Evolutionary conservation across 2,797 vertebrate genomes (phyloP), one percentile per base, ranked within the genome.

Genomic region (Manis crassicaudata): DNA sequence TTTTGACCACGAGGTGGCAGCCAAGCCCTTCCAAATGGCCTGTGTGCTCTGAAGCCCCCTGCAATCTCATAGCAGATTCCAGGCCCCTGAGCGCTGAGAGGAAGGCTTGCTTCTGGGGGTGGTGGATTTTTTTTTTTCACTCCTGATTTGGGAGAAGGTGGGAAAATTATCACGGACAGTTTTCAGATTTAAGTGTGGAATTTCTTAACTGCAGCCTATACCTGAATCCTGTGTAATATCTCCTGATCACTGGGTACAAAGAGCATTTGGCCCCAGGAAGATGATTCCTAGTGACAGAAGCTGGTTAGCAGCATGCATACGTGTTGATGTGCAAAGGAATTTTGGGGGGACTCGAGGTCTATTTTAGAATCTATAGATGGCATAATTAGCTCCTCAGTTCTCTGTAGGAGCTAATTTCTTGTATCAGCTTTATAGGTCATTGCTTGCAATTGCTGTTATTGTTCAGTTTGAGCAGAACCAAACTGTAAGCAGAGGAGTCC

Each of bases 1-100:
- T 0, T 93, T 40, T 75, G 0, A 9, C 96, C 98, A 88, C 97
- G 35, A 98, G 98, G 93, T 98, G 99, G 98, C 98, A 98, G 98
- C 37, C 96, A 94, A 98, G 92, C 84, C 94, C 97, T 98, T 98
- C 62, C 90, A 96, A 95, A 83, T 3, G 35, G 13, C 32, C 21
- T 32, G 0, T 60, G 37, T 29, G 11, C 1, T 2, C 52, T 8
- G 0, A 0, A n/a, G 35, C 14, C 37, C 0, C 8, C 6, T 70
- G 11, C 20, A 56, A 23, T 56, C 62, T 86, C 23, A 7, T 56
- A 27, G 43, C 70, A 0, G 2, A 75, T 68, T 93, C 67, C 5
- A 16, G 50, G 76, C 20, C 54, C 40, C 76, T 88, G 65, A 3
- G 60, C 0, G 2, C 17, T 25, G 6, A 35, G 73, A 25, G 12